These are phyloP conservation scores for Epinotia demarniana DNA, from an alignment of 2,888 invertebrate genomes.

Conservation along the genomic window DNA sequence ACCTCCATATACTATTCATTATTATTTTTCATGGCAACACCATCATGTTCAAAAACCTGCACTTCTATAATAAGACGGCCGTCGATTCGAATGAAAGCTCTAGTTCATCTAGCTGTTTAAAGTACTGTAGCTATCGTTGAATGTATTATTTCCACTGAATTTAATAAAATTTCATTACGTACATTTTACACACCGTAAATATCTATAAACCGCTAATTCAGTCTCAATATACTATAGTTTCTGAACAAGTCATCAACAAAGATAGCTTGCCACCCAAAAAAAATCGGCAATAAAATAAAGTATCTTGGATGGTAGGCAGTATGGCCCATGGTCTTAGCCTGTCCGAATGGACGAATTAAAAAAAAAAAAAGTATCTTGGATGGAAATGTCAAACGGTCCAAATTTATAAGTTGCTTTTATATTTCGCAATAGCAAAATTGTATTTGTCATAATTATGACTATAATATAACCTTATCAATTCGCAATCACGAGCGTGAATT, in stretches of 20 bases:
- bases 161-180: not conserved
- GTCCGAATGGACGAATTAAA: no score
- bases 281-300: not conserved
- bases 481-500: constrained; percentile 32
- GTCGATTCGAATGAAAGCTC: no score
- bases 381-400: constrained; percentile 45
- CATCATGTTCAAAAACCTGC: not conserved
- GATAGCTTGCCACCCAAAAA: constrained; percentile 21
- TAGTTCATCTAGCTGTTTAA: no score
- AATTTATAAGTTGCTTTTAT: constrained; percentile 43
- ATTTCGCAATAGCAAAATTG: constrained; percentile 45
- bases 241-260: not conserved
- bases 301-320: no score
- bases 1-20: not conserved
- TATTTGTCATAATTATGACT: constrained; percentile 29
- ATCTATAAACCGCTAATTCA: not conserved
- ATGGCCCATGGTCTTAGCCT: no score
- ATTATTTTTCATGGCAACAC: not conserved
- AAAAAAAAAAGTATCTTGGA: no score
- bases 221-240: constrained; percentile 1
- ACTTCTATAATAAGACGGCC: no score
- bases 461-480: constrained; percentile 34
- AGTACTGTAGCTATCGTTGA: no score
- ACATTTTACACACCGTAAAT: not conserved
- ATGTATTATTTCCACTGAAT: no score